These are phyloP conservation scores for Zootoca vivipara DNA, from an alignment of 2,113 vertebrate species.

Conservation along the genomic window DNA sequence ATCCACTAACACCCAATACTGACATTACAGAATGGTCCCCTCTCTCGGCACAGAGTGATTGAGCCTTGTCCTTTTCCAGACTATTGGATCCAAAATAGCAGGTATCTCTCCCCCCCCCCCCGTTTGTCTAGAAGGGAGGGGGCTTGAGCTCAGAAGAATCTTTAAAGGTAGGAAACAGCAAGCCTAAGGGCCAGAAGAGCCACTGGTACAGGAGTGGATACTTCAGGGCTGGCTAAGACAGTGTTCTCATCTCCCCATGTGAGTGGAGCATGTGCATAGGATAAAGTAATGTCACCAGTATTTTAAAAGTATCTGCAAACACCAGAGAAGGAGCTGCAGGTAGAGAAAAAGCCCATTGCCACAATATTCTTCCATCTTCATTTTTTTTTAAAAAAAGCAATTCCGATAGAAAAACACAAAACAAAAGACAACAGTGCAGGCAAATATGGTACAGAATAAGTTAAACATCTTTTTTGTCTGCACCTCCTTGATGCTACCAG, in stretches of 20 bases:
- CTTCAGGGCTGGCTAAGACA: neutral
- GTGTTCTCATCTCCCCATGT: neutral
- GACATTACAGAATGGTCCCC: neutral
- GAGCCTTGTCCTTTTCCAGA: neutral
- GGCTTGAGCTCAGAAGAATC: neutral
- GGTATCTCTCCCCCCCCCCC: neutral
- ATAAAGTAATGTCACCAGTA: too few relatives aligned
- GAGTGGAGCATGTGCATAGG: too few relatives aligned
- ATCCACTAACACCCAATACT: neutral
- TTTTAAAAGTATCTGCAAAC: neutral
- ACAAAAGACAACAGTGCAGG: neutral
- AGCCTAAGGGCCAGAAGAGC: neutral
- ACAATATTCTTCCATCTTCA: neutral
- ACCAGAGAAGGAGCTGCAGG: neutral
- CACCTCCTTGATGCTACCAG: neutral
- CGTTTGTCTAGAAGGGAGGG: neutral
- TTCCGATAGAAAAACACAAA: neutral
- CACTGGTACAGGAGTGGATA: neutral
- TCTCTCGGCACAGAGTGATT: neutral
- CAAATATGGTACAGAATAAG: constrained; percentile 21
- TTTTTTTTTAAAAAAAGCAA: neutral
- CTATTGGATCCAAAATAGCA: neutral
- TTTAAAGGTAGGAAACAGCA: neutral
- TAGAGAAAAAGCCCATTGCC: neutral
- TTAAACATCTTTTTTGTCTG: neutral